A percentile compares a stretch with the other conserved stretches of the same genome.
Evolutionary conservation across 2,113 vertebrate genomes (phyloP).

Genomic region (Zosterops hypoxanthus): DNA sequence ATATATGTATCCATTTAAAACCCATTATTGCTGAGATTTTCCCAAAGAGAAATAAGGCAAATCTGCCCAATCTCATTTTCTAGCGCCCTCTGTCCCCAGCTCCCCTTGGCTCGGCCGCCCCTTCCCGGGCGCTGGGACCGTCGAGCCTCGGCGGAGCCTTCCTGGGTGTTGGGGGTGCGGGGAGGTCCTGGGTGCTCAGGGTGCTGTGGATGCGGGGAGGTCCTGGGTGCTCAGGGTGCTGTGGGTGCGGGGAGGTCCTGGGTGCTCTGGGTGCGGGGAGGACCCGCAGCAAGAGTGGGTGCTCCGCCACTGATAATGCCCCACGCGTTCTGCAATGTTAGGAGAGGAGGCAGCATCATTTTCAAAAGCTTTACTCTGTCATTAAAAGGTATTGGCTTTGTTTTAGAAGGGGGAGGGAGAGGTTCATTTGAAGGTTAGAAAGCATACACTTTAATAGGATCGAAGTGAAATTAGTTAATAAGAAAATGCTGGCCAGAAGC

Average conservation of each 20-base stretch:
- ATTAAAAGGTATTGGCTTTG: constrained; percentile 52
- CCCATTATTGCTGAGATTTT: constrained; percentile 48
- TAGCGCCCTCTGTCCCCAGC: constrained; percentile 39
- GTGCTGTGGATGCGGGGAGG: neutral
- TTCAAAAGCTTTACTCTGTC: neutral
- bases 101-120: neutral
- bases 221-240: neutral
- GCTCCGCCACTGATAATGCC: neutral
- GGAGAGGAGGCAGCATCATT: neutral
- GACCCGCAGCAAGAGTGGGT: neutral
- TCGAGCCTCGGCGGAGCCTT: neutral
- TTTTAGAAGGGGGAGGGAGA: constrained; percentile 19
- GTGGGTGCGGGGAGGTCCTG: neutral
- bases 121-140: neutral
- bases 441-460: constrained; percentile 68
- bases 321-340: neutral
- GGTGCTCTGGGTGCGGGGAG: neutral
- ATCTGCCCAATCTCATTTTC: neutral
- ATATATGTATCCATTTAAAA: constrained; percentile 66
- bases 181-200: neutral
- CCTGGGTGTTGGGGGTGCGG: neutral
- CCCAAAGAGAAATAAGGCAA: neutral
- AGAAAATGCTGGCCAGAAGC: constrained; percentile 67
- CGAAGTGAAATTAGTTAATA: constrained; percentile 75
- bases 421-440: constrained; percentile 71